Evolutionary conservation across 2,888 invertebrate species (phyloP).

Genomic region (Sussaba pulchella): DNA sequence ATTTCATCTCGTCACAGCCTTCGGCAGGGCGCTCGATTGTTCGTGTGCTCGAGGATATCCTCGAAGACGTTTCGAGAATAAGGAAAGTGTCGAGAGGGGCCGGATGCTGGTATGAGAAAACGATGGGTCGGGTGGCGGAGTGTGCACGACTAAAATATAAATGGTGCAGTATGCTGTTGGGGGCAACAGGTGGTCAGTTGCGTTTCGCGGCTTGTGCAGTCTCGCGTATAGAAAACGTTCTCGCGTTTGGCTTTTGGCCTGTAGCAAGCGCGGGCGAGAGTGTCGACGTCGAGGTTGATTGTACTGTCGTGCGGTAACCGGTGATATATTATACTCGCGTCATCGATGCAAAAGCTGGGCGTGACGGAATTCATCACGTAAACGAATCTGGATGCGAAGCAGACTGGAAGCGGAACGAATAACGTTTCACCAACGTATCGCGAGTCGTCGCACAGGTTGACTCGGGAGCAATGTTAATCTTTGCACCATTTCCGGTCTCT

Average conservation of each 20-base stretch:
- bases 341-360: slow-evolving; percentile 82
- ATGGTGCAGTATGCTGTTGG: slow-evolving; percentile 73
- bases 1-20: background rate
- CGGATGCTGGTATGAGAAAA: slow-evolving; percentile 7
- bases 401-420: slow-evolving; percentile 2
- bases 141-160: slow-evolving; percentile 80
- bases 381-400: background rate
- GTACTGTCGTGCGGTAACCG: slow-evolving; percentile 71
- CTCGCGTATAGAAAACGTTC: slow-evolving; percentile 76
- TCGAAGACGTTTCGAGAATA: slow-evolving; percentile 17
- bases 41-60: background rate
- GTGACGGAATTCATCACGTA: slow-evolving; percentile 79
- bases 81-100: slow-evolving; percentile 5
- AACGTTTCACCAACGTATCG: slow-evolving; percentile 1
- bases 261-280: slow-evolving; percentile 12
- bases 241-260: slow-evolving; percentile 59
- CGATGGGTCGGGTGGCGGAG: slow-evolving; percentile 31
- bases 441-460: background rate
- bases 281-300: slow-evolving; percentile 47
- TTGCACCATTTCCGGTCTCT: background rate
- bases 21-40: background rate
- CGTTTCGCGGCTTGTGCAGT: slow-evolving; percentile 71
- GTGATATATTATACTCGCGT: slow-evolving; percentile 82
- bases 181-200: slow-evolving; percentile 83
- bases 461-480: background rate